phyloP scores from a whole-genome alignment of 2,797 vertebrate species.

The Knipowitschia caucasica region DNA sequence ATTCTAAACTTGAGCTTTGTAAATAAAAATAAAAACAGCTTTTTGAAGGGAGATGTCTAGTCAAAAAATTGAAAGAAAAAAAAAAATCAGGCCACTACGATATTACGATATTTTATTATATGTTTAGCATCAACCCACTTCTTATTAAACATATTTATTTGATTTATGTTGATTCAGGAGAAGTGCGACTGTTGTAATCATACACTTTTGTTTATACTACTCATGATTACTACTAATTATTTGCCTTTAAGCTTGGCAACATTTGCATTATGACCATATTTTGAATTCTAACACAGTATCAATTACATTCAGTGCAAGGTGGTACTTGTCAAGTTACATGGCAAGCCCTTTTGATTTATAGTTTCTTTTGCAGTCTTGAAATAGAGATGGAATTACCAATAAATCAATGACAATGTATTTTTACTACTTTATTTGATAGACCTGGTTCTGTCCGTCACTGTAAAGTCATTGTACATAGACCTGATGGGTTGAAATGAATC shows the following conservation, averaged over 20 bases:
- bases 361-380: slow-evolving; percentile 7
- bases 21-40: background rate
- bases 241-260: slow-evolving; percentile 21
- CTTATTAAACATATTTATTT: background rate
- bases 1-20: background rate
- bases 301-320: slow-evolving; percentile 41
- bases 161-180: background rate
- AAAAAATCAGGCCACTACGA: too few species aligned
- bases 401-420: slow-evolving; percentile 3
- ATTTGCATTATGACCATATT: slow-evolving; percentile 39
- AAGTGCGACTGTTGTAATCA: background rate
- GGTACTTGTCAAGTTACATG: slow-evolving; percentile 41
- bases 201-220: background rate
- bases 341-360: slow-evolving; percentile 22
- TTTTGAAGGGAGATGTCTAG: background rate
- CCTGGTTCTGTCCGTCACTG: background rate
- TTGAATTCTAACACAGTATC: slow-evolving; percentile 60
- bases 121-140: background rate
- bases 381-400: background rate
- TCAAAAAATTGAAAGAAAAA: too few species aligned
- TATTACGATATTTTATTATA: too few species aligned
- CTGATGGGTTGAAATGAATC: too few species aligned
- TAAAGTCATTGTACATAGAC: background rate
- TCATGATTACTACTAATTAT: background rate
- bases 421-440: background rate